Base-by-base conservation (phyloP, 2,888 invertebrate species). In the Listrodromus nycthemerus region DNA sequence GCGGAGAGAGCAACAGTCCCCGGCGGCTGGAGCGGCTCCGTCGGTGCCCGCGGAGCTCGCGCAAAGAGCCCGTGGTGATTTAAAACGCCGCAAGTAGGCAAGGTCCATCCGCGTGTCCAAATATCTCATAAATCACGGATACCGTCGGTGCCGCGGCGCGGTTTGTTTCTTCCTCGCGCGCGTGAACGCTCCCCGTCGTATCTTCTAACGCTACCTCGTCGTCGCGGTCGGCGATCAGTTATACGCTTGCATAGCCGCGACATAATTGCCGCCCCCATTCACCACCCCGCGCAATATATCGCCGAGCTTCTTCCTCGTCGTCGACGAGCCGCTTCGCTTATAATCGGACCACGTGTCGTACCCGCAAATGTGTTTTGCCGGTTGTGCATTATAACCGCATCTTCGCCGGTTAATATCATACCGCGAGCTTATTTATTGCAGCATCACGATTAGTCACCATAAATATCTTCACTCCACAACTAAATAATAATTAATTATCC, bases 181-280 rank as follows among this genome's bases (percentile, higher is more conserved):
- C 52, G 10, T 19, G 55, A 78, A 55, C 41, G 55, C 55, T 24
- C 55, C 55, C 52, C 13, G 2, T 52, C 74, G 74, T 70, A 50
- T 74, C 66, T 21, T 55, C 80, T 63, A 61, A 50, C 61, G 66
- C 76, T 45, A 66, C 79, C 55, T 55, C 67, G 73, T 71, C 58
- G 65, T 45, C 63, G 58, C 70, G 67, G 58, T 63, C 73, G 69
- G 66, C 21, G 73, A 74, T 48, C 75, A 50, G 66, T 75, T 69
- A 76, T 83, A 85, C 78, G 74, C 80, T 73, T 61, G 30, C 65
- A 74, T 58, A 65, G 69, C 78, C 78, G 86, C 86, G 87, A 89
- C 89, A 89, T 89, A 88, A 89, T 89, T 89, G 87, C 87, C 87
- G 86, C 87, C 87, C 87, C 85, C 85, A 82, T 87, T 87, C 87